Evolutionary conservation across 2,113 vertebrate species (phyloP), one percentile per base, ranked within the genome.

Genomic region (Balaenoptera acutorostrata): DNA sequence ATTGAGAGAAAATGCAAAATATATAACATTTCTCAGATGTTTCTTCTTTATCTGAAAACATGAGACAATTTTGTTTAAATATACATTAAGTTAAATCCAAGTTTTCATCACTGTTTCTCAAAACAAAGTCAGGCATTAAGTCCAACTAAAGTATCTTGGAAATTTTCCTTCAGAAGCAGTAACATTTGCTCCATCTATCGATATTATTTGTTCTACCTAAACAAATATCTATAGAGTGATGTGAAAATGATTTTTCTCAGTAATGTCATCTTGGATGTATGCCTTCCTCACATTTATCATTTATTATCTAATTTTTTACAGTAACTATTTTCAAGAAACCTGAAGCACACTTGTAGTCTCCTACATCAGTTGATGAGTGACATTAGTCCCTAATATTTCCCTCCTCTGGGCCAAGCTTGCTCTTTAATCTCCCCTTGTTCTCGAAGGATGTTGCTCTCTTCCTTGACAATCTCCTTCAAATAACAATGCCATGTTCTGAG

Each of bases 401-500:
- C 31, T 61, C 74, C 75, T 85, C 0, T 64, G 87, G 78, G 6
- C 57, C 88, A 7, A 44, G 8, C 14, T 82, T 90, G 14, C 59
- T 91, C 31, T 64, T 85, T 66, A 88, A 93, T 89, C 89, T 89
- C 86, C 49, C 46, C 12, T 59, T 92, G n/a, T 80, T 97, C 78
- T 92, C 94, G 46, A 44, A 82, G 44, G 4, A 97, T 31, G 31
- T 44, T 75, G 2, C 1, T 71, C 6, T 75, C 29, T 69, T 90
- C 88, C 64, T 17, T 55, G 36, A 64, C 86, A 69, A 97, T 78
- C 41, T 86, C 88, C 61, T 94, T 77, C 18, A 80, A 63, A 57
- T 96, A 63, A 86, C 63, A 92, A 77, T 90, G 18, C 8, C 81
- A 20, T 18, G 29, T 93, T 83, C 75, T 85, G 23, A 95, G 61